Percentiles rank a stretch among this genome's conserved stretches.
phyloP scores from a whole-genome alignment of 92 coral and sea anemone species.

The Muricea muricata region DNA sequence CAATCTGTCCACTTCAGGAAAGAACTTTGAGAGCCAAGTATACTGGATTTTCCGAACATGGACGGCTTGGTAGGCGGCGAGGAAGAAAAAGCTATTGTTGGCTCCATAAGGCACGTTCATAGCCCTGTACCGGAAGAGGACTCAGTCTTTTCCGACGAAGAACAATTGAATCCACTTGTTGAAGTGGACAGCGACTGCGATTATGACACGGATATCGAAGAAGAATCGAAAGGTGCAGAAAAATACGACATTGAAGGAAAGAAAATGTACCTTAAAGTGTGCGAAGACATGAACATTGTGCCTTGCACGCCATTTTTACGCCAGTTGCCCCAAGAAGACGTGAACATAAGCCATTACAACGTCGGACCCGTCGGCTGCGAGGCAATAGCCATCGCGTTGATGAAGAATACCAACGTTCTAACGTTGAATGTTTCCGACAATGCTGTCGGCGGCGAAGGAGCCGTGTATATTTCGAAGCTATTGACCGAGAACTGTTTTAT shows the following conservation, averaged over 20 bases:
- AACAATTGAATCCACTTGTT: slow-evolving; percentile 30
- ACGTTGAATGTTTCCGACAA: slow-evolving; percentile 79
- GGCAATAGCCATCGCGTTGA: slow-evolving; percentile 88
- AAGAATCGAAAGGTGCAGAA: slow-evolving; percentile 12
- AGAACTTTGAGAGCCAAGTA: no score
- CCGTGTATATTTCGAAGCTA: slow-evolving; percentile 90
- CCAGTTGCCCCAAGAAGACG: slow-evolving; percentile 77
- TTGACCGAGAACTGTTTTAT: slow-evolving; percentile 90
- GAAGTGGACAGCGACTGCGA: slow-evolving; percentile 76
- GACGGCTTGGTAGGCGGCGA: slow-evolving; percentile 4
- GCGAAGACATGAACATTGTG: slow-evolving; percentile 76
- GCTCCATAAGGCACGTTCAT: slow-evolving; percentile 80
- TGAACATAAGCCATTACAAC: slow-evolving; percentile 79
- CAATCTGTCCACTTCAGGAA: no score
- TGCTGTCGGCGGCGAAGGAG: slow-evolving; percentile 85
- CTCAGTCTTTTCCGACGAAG: slow-evolving; percentile 5
- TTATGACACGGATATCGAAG: slow-evolving; percentile 90
- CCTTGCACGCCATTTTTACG: slow-evolving; percentile 88
- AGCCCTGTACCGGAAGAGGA: slow-evolving; percentile 28
- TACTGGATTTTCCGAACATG: no score
- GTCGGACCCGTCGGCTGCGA: slow-evolving; percentile 90
- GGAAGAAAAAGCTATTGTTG: slow-evolving; percentile 57
- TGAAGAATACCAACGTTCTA: slow-evolving; percentile 76
- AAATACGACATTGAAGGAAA: slow-evolving; percentile 66
- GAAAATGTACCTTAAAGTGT: slow-evolving; percentile 74